Evolutionary conservation across 2,797 vertebrate species (phyloP).

Genomic region (Alectoris magna): DNA sequence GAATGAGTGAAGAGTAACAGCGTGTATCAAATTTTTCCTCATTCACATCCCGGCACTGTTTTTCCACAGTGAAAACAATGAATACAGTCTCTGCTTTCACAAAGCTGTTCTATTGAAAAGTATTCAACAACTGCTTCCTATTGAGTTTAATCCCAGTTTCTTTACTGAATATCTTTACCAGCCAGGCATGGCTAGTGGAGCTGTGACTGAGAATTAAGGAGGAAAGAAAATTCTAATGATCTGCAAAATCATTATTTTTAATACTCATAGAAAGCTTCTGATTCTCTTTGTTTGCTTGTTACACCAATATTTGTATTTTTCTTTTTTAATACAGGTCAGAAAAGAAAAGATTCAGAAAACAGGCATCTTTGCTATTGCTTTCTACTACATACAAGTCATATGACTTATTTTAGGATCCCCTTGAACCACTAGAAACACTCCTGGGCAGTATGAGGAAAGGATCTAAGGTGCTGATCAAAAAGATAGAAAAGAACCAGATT

Average conservation of each 20-base stretch:
- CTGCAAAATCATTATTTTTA: not conserved
- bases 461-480: slow-evolving; percentile 2
- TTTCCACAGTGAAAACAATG: not conserved
- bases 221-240: not conserved
- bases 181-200: not conserved
- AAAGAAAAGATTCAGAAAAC: not conserved
- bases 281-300: not conserved
- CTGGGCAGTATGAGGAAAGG: not conserved
- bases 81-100: not conserved
- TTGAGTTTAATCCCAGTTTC: slow-evolving; percentile 10
- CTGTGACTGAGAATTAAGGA: not conserved
- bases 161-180: not conserved
- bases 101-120: not conserved
- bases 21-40: not conserved
- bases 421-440: not conserved
- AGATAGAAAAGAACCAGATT: not conserved
- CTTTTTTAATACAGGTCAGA: not conserved
- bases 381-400: not conserved
- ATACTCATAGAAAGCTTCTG: not conserved
- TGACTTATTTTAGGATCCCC: not conserved
- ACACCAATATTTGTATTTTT: not conserved
- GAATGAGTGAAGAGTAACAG: not conserved
- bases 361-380: not conserved
- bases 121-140: not conserved
- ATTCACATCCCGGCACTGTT: not conserved